Conservation (phyloP, 1,140 invertebrate genomes). For the Ips typographus region DNA sequence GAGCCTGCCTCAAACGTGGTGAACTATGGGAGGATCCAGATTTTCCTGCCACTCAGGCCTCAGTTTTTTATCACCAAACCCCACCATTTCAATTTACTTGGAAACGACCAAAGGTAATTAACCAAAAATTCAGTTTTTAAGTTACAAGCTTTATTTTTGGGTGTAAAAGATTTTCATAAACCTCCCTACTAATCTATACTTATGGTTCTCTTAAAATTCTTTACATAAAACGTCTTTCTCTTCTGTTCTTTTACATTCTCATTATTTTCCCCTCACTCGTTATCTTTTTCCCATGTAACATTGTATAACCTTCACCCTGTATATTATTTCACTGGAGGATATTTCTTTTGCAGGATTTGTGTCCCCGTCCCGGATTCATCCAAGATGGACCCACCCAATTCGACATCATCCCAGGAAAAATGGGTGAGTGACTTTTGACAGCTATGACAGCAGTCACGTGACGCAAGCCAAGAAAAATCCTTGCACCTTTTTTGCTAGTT, state of each 20-base stretch:
- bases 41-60: slow-evolving; percentile 83
- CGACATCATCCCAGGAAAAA: slow-evolving; percentile 82
- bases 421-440: slow-evolving; percentile 64
- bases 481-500: too few species aligned
- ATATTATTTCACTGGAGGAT: neutral
- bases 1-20: slow-evolving; percentile 73
- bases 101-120: slow-evolving; percentile 80
- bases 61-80: slow-evolving; percentile 91
- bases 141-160: neutral
- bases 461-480: too few species aligned
- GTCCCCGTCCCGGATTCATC: slow-evolving; percentile 74
- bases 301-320: too few species aligned
- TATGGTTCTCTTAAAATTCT: too few species aligned
- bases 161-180: too few species aligned
- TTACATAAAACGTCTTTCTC: too few species aligned
- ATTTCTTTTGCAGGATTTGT: slow-evolving; percentile 69
- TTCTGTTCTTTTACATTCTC: too few species aligned
- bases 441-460: too few species aligned
- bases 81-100: slow-evolving; percentile 89
- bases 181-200: too few species aligned
- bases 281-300: too few species aligned
- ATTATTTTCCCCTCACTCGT: too few species aligned
- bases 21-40: slow-evolving; percentile 91
- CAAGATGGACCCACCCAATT: slow-evolving; percentile 75
- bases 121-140: too few species aligned